These are phyloP conservation scores for Pseudococcus jackbeardsleyi DNA, from an alignment of 2,888 invertebrate species.

Conservation along the genomic window DNA sequence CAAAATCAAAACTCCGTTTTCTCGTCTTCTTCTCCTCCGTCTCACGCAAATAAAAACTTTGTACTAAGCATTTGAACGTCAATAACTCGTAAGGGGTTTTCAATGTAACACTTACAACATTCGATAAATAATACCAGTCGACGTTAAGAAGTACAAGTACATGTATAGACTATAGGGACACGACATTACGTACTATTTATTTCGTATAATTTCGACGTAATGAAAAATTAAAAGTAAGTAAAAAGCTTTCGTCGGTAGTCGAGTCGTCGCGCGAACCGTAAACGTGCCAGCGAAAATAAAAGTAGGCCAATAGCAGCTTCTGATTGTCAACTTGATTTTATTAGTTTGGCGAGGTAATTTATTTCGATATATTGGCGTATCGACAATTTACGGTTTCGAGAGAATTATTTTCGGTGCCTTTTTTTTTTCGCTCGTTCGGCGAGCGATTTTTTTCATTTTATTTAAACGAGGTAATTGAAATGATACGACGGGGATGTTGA, in stretches of 20 bases:
- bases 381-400: not conserved
- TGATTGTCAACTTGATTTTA: not conserved
- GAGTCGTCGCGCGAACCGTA: not conserved
- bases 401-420: not conserved
- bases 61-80: not conserved
- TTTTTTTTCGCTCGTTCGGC: not conserved
- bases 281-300: not conserved
- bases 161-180: not conserved
- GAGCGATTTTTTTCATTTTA: not conserved
- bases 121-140: not conserved
- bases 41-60: not conserved
- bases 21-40: not conserved
- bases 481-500: not conserved
- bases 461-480: too few relatives aligned
- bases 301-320: not conserved
- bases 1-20: too few relatives aligned
- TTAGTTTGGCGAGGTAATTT: not conserved
- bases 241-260: not conserved
- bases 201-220: not conserved
- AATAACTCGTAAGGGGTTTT: not conserved
- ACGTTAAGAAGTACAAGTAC: not conserved
- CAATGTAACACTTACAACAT: not conserved
- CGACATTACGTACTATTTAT: not conserved
- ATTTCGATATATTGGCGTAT: not conserved
- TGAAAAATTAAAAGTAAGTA: not conserved